Evolutionary conservation across 2,888 invertebrate genomes (phyloP).

Genomic region (Tryphoninae sp.): DNA sequence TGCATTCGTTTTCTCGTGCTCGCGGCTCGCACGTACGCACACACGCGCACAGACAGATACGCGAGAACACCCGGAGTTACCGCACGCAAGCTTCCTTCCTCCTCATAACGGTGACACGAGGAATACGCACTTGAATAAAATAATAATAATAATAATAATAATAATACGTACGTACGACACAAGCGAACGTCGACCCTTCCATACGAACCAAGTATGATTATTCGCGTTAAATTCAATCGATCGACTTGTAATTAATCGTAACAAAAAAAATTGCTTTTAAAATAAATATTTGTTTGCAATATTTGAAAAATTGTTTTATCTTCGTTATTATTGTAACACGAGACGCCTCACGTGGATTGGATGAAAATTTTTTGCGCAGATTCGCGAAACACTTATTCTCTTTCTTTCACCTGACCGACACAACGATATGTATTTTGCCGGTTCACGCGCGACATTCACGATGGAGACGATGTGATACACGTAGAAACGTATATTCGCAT

Average conservation of each 20-base stretch:
- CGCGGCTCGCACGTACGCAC: constrained; percentile 23
- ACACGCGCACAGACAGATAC: background rate
- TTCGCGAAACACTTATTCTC: constrained; percentile 47
- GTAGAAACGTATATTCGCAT: constrained; percentile 7
- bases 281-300: background rate
- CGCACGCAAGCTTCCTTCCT: background rate
- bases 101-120: constrained; percentile 30
- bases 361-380: background rate
- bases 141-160: background rate
- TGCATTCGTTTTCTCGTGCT: constrained; percentile 51
- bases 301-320: background rate
- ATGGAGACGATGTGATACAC: background rate
- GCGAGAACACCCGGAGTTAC: background rate
- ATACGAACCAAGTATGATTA: too few species aligned
- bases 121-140: constrained; percentile 24
- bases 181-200: background rate
- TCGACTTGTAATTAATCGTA: too few species aligned
- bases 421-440: constrained; percentile 46
- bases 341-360: constrained; percentile 8
- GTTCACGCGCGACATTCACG: constrained; percentile 36
- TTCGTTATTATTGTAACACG: constrained; percentile 15
- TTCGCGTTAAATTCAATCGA: too few species aligned
- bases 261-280: background rate
- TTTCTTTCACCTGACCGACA: constrained; percentile 51
- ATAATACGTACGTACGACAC: background rate